Evolutionary conservation across 2,113 vertebrate genomes (phyloP), one percentile per base, ranked within the genome.

Genomic region (Agapornis roseicollis): DNA sequence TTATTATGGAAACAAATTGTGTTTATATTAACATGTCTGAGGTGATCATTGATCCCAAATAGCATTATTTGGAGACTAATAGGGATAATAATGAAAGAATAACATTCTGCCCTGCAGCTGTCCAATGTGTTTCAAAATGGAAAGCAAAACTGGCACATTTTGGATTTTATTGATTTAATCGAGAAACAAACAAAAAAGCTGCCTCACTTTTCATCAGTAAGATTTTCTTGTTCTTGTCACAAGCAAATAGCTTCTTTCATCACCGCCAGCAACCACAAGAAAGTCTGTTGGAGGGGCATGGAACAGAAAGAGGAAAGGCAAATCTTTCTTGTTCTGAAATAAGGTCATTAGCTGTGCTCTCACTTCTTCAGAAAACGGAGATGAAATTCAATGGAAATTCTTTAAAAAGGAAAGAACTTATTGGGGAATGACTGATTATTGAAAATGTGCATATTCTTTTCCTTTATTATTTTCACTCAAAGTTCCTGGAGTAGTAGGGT

Each of bases 1-100:
- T 97, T 96, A 93, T 86, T 91, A 81, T 80, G 64, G 94, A 91
- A 94, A 95, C 89, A 94, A 95, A 97, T 86, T 92, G 13, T 92
- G 89, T 93, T 96, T 90, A 52, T 91, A 96, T 94, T 92, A 94
- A 86, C 90, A 69, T 88, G 80, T 90, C 92, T 91, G 82, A 85
- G 84, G 92, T 91, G 95, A 92, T 94, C 91, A 90, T 44, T 90
- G 95, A 92, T 92, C 84, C 74, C 80, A 89, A 93, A 93, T 42
- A 87, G 58, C 85, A 78, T 72, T 79, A 76, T 93, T 84, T 95
- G 88, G 90, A 89, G 56, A 74, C 76, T 66, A 88, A 55, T 61
- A 71, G 88, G 71, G 82, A 92, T 85, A 78, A 90, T 92, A 92
- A 95, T 95, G 94, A 80, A 74, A 60, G 80, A 86, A 55, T 92